Evolutionary conservation across 1,140 invertebrate genomes (phyloP).

Genomic region (Drosophila parabipectinata): DNA sequence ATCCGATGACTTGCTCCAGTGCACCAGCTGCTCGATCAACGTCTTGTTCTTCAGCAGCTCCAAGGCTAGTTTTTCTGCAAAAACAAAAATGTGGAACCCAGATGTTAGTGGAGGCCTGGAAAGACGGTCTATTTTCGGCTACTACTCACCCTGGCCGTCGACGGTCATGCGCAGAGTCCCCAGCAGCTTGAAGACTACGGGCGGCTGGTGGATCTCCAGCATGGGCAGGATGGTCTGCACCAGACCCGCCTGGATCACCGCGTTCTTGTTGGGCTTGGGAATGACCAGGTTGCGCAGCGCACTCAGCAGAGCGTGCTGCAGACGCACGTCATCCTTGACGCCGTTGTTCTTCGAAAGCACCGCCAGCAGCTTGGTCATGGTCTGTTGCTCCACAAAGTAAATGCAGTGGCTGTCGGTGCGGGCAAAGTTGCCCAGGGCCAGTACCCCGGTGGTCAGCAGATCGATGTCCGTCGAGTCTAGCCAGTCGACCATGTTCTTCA

Average conservation of each 20-base stretch:
- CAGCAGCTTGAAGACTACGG: constrained; percentile 93
- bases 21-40: constrained; percentile 86
- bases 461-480: constrained; percentile 89
- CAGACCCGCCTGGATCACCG: constrained; percentile 89
- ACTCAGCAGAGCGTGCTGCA: constrained; percentile 93
- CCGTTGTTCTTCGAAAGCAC: constrained; percentile 86
- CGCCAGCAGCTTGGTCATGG: constrained; percentile 89
- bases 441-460: constrained; percentile 91
- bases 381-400: constrained; percentile 91
- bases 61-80: constrained; percentile 71
- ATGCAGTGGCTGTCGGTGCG: constrained; percentile 93
- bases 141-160: constrained; percentile 89
- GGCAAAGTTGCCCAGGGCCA: constrained; percentile 95
- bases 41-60: constrained; percentile 78
- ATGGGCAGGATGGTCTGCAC: constrained; percentile 90
- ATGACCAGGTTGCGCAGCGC: constrained; percentile 93
- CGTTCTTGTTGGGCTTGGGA: constrained; percentile 90
- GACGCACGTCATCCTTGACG: constrained; percentile 87
- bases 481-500: constrained; percentile 89
- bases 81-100: not conserved
- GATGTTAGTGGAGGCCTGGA: constrained; percentile 7
- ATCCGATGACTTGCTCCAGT: constrained; percentile 91
- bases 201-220: constrained; percentile 89
- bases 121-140: constrained; percentile 4
- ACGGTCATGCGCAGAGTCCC: constrained; percentile 94